A percentile compares a stretch with the other conserved stretches of the same genome.
These are phyloP conservation scores for Vanessa atalanta DNA, from an alignment of 1,140 invertebrate genomes.

Conservation along the genomic window DNA sequence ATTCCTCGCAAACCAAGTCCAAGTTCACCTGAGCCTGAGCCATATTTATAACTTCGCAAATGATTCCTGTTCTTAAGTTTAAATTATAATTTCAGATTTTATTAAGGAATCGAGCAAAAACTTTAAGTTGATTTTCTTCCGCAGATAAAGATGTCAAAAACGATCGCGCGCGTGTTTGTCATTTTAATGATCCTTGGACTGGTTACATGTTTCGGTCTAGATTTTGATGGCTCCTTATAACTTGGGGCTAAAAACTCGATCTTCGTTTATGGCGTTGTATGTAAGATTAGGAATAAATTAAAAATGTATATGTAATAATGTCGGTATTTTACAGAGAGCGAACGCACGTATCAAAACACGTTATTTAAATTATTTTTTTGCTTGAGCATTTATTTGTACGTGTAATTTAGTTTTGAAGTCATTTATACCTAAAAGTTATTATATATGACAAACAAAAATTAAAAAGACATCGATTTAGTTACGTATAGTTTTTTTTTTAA, in stretches of 20 bases:
- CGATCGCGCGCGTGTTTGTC: conserved; percentile 29
- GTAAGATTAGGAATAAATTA: conserved; percentile 13
- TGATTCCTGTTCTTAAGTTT: conserved; percentile 22
- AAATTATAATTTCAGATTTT: conserved; percentile 38
- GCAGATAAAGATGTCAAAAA: conserved; percentile 38
- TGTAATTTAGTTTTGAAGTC: too few relatives aligned
- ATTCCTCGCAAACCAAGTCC: background rate
- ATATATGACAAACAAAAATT: too few relatives aligned
- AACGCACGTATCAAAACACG: background rate
- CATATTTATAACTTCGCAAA: conserved; percentile 4
- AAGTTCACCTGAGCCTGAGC: background rate
- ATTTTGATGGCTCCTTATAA: conserved; percentile 8
- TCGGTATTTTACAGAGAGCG: background rate
- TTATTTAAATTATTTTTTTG: too few relatives aligned
- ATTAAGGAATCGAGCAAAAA: conserved; percentile 31
- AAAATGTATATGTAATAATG: background rate
- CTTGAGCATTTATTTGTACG: too few relatives aligned
- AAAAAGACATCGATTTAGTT: too few relatives aligned
- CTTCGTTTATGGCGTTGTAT: conserved; percentile 19
- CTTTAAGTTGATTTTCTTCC: conserved; percentile 33
- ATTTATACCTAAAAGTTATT: too few relatives aligned
- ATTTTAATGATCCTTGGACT: conserved; percentile 26
- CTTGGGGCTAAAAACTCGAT: conserved; percentile 11
- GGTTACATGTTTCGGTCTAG: conserved; percentile 19
- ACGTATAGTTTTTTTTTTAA: too few relatives aligned